Conservation (phyloP, 1,140 invertebrate genomes). For the Rhagoletis pomonella region DNA sequence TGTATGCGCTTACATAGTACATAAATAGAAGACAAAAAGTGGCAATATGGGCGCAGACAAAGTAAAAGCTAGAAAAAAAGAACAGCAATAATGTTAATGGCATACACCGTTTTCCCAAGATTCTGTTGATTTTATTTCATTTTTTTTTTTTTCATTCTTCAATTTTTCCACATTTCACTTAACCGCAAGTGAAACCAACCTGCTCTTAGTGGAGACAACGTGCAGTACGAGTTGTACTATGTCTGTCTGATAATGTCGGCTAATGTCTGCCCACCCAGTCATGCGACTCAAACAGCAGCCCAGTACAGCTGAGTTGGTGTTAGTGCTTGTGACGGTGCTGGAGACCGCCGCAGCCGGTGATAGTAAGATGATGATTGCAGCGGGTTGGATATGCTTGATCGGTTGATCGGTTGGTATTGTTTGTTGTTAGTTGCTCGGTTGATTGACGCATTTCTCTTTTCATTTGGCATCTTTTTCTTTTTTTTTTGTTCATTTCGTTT, state of each 20-base stretch:
- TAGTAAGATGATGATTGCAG: conserved; percentile 24
- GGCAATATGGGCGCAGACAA: background rate
- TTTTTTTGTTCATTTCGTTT: conserved; percentile 39
- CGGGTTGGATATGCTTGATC: conserved; percentile 25
- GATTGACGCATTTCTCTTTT: conserved; percentile 50
- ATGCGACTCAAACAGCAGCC: conserved; percentile 35
- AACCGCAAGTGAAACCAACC: conserved; percentile 43
- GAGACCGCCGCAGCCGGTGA: no score
- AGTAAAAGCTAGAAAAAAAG: background rate
- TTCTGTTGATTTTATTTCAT: no score
- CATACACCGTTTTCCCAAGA: conserved; percentile 8
- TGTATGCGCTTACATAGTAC: no score
- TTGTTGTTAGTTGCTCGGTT: background rate
- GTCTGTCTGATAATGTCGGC: conserved; percentile 31
- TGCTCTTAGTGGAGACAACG: background rate
- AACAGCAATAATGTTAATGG: background rate
- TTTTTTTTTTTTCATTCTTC: no score
- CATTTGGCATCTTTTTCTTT: background rate
- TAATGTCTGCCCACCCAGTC: conserved; percentile 43
- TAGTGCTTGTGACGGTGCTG: background rate
- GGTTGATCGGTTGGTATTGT: conserved; percentile 4
- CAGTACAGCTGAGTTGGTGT: background rate
- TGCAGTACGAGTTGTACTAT: background rate
- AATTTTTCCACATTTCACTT: background rate
- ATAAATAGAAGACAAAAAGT: conserved; percentile 22